Evolutionary conservation across 1,140 invertebrate genomes (phyloP).

Genomic region (Heliothis virescens): DNA sequence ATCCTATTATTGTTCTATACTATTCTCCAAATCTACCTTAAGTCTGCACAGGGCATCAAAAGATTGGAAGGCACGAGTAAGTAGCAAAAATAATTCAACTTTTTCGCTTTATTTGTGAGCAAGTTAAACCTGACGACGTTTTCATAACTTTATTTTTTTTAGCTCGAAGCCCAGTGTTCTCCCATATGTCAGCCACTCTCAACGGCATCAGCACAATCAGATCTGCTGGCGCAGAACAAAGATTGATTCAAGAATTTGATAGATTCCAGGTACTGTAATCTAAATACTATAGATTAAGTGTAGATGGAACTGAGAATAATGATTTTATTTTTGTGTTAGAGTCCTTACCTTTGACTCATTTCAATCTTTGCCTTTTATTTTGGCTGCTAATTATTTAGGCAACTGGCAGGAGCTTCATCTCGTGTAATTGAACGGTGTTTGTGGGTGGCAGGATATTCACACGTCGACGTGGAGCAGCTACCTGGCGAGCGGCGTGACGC

Average conservation of each 20-base stretch:
- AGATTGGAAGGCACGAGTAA: constrained; percentile 93
- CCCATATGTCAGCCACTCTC: constrained; percentile 92
- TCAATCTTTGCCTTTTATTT: too few species aligned
- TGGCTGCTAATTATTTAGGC: too few species aligned
- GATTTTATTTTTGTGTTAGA: too few species aligned
- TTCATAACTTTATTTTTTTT: constrained; percentile 36
- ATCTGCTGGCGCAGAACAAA: constrained; percentile 89
- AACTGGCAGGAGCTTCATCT: too few species aligned
- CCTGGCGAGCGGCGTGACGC: constrained; percentile 81
- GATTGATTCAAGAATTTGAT: constrained; percentile 91
- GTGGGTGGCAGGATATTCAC: constrained; percentile 74
- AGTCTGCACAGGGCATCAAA: constrained; percentile 94
- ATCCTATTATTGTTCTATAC: constrained; percentile 90
- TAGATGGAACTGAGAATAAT: too few species aligned
- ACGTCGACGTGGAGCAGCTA: constrained; percentile 84
- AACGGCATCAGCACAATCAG: constrained; percentile 94
- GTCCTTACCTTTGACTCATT: too few species aligned
- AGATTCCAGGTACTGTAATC: constrained; percentile 74
- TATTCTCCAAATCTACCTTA: constrained; percentile 92
- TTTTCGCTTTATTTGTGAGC: too few species aligned
- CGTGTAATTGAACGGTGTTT: background rate
- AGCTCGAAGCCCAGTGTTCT: constrained; percentile 93
- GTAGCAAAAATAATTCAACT: constrained; percentile 48
- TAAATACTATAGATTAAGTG: background rate
- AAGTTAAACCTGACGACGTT: too few species aligned